Evolutionary conservation across 2,113 vertebrate genomes (phyloP).

Genomic region (Sinocyclocheilus anophthalmus): DNA sequence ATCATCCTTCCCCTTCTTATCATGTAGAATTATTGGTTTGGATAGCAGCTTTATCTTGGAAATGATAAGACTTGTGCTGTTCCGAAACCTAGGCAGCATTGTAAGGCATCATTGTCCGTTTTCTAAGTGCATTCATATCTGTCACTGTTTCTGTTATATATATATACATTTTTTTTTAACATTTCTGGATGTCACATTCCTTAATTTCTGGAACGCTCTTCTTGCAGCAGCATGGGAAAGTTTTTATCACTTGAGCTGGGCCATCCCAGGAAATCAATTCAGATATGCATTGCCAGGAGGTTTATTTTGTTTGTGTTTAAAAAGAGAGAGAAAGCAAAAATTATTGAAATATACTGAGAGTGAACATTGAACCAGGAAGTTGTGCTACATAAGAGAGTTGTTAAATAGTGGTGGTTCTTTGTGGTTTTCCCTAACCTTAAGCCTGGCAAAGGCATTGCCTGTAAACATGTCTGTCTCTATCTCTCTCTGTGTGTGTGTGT

Average conservation of each 20-base stretch:
- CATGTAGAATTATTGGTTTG: neutral
- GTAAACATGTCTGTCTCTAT: neutral
- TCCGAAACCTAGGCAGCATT: neutral
- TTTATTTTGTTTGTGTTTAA: neutral
- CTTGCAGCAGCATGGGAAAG: slow-evolving; percentile 55
- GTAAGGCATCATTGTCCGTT: neutral
- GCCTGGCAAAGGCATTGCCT: neutral
- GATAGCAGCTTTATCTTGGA: slow-evolving; percentile 13
- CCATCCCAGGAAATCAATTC: neutral
- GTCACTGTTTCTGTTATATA: neutral
- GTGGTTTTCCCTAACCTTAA: neutral
- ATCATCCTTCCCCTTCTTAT: neutral
- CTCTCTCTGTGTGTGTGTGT: no score
- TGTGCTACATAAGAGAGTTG: neutral
- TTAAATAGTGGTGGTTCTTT: neutral
- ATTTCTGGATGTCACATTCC: no score
- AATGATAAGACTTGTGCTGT: neutral
- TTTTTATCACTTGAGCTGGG: slow-evolving; percentile 26
- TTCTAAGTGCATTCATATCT: neutral
- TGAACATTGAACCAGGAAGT: neutral
- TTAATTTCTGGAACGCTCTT: neutral
- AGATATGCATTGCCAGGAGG: neutral
- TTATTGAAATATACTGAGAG: neutral
- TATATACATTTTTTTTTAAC: no score
- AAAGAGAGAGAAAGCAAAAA: neutral